Evolutionary conservation across 2,797 vertebrate species (phyloP).

Genomic region (Typhlichthys eigenmanni): DNA sequence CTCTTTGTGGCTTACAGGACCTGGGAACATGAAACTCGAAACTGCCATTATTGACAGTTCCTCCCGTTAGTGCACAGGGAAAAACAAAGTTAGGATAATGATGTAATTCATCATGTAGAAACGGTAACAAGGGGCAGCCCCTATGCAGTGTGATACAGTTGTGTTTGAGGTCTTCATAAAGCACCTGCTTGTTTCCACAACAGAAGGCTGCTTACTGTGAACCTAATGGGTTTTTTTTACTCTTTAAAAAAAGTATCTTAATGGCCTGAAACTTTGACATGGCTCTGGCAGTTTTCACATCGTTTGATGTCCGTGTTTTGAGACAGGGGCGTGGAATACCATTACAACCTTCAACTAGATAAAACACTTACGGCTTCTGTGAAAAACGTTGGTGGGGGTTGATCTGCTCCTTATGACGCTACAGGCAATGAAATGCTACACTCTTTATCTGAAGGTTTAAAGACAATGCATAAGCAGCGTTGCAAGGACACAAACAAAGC

Average conservation of each 20-base stretch:
- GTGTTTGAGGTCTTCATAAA: conserved; percentile 36
- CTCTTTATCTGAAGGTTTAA: too few relatives aligned
- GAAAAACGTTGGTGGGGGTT: too few relatives aligned
- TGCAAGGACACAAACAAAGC: too few relatives aligned
- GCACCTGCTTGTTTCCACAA: conserved; percentile 66
- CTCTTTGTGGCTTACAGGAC: conserved; percentile 33
- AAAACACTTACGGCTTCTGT: too few relatives aligned
- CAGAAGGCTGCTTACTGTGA: conserved; percentile 36
- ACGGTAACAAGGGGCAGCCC: conserved; percentile 51
- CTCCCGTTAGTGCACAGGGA: conserved; percentile 48
- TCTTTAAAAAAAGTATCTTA: conserved; percentile 6
- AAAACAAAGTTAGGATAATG: conserved; percentile 57
- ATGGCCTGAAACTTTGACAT: conserved; percentile 9
- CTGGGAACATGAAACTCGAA: conserved; percentile 59
- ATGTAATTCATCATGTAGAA: conserved; percentile 59
- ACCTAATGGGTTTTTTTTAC: conserved; percentile 21
- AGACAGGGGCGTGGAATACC: too few relatives aligned
- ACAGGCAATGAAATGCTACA: too few relatives aligned
- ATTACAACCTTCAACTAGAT: too few relatives aligned
- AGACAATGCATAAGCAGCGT: too few relatives aligned
- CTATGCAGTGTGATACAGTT: conserved; percentile 63
- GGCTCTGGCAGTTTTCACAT: conserved; percentile 8
- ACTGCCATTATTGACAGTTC: conserved; percentile 54
- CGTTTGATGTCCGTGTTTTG: background rate
- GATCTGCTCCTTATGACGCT: too few relatives aligned